phyloP scores from a whole-genome alignment of 2,888 invertebrate genomes.

The Gastrophysa polygoni region DNA sequence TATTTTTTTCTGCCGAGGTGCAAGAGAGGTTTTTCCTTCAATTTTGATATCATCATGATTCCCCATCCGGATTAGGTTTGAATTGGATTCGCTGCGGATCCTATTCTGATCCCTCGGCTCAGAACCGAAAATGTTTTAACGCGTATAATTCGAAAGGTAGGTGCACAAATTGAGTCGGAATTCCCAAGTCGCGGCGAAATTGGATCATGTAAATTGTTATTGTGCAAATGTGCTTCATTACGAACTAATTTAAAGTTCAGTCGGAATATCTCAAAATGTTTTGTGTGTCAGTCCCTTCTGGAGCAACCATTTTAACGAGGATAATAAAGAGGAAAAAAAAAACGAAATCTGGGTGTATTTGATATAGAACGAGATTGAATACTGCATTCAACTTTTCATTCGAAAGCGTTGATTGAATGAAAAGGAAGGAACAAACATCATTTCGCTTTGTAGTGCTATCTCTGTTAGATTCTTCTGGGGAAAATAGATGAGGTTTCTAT shows the following conservation, averaged over 20 bases:
- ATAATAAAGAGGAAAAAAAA: neutral
- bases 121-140: constrained; percentile 30
- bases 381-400: neutral
- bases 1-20: too few relatives aligned
- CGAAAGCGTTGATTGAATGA: neutral
- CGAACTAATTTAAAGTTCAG: constrained; percentile 33
- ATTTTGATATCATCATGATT: constrained; percentile 3
- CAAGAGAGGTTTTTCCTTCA: too few relatives aligned
- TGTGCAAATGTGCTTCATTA: constrained; percentile 34
- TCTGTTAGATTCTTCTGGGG: too few relatives aligned
- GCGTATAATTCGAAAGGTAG: constrained; percentile 27
- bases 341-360: neutral
- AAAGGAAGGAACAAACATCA: too few relatives aligned
- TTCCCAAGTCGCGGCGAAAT: constrained; percentile 29
- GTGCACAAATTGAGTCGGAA: constrained; percentile 32
- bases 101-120: neutral
- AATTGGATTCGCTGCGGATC: constrained; percentile 1
- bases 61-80: neutral
- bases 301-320: neutral
- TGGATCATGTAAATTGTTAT: constrained; percentile 37
- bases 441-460: too few relatives aligned
- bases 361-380: neutral
- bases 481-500: too few relatives aligned
- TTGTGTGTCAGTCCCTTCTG: neutral
- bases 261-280: constrained; percentile 23